Base-by-base conservation (phyloP, 2,888 invertebrate genomes). In the Caenorhabditis imperialis region DNA sequence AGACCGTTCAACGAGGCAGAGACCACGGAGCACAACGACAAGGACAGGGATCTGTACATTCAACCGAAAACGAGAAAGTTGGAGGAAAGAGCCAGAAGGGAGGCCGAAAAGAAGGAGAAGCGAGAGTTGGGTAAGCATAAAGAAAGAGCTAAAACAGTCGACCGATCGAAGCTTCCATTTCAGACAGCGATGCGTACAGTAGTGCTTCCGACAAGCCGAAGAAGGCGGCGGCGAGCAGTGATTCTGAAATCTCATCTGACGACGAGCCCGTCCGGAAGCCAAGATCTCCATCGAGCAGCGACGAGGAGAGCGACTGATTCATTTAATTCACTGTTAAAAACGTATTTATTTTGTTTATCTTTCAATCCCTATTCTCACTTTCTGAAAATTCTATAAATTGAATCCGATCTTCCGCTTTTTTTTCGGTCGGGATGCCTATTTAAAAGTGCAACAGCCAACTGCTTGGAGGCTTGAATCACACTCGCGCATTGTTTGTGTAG, bases 301-400 rank as follows among this genome's bases (percentile, higher is more conserved):
- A 61, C 0, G 61, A 61, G 3, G 50, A 72, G 16, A 72, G 72
- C 37, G 72, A 72, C 37, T 72, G 51, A 72, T 30, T 12, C 16
- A 37, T 10, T 10, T 4, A 22, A 30, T 30, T 18, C 1, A n/a
- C n/a, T 2, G 18, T 18, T 33, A 20, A n/a, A n/a, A 3, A 27
- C 27, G 6, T 48, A 23, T 33, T 25, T 51, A 51, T 61, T 61
- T 23, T 38, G n/a, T 12, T 48, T 51, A 10, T n/a, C n/a, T n/a
- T n/a, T n/a, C n/a, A n/a, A n/a, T n/a, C n/a, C 23, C 18, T 18
- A 1, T 45, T 37, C 45, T 37, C 20, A 35, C 25, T 20, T 22
- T 45, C 6, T 20, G n/a, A n/a, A n/a, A n/a, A n/a, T n/a, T n/a
- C n/a, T n/a, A n/a, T n/a, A n/a, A n/a, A n/a, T n/a, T n/a, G n/a